Evolutionary conservation across 2,797 vertebrate genomes (phyloP).

Genomic region (Myotis pilosus): DNA sequence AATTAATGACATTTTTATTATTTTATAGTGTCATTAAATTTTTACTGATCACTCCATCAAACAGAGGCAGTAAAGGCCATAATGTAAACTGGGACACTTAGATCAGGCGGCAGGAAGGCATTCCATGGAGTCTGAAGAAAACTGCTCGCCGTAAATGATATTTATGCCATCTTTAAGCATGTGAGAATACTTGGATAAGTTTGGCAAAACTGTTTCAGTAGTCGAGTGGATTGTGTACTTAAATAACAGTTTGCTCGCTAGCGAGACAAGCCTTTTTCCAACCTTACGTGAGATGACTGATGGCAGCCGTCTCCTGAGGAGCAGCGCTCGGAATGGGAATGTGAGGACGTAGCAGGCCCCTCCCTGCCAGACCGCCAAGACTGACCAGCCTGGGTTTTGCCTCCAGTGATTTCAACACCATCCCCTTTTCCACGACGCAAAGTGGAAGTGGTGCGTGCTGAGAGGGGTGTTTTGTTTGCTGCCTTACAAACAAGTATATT

Average conservation of each 20-base stretch:
- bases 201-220: conserved; percentile 89
- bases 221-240: conserved; percentile 88
- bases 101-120: conserved; percentile 86
- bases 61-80: conserved; percentile 94
- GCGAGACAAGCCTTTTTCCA: conserved; percentile 82
- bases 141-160: conserved; percentile 89
- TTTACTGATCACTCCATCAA: conserved; percentile 99
- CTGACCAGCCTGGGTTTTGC: conserved; percentile 85
- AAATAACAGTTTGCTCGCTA: conserved; percentile 88
- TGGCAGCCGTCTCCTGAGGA: conserved; percentile 83
- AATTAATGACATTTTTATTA: conserved; percentile 99
- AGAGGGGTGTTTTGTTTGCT: conserved; percentile 85
- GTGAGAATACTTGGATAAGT: conserved; percentile 89
- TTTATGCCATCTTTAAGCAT: conserved; percentile 89
- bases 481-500: conserved; percentile 86
- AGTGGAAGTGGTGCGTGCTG: conserved; percentile 87
- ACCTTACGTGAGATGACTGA: conserved; percentile 84
- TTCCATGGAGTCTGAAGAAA: conserved; percentile 85
- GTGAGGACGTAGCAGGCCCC: conserved; percentile 85
- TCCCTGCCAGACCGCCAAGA: conserved; percentile 86
- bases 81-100: conserved; percentile 90
- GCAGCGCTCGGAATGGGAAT: conserved; percentile 88
- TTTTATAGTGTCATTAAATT: conserved; percentile 99
- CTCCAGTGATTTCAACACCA: conserved; percentile 90
- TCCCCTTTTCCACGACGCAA: conserved; percentile 84